Evolutionary conservation across 2,888 invertebrate species (phyloP).

Genomic region (Hirtodrosophila trivittata): DNA sequence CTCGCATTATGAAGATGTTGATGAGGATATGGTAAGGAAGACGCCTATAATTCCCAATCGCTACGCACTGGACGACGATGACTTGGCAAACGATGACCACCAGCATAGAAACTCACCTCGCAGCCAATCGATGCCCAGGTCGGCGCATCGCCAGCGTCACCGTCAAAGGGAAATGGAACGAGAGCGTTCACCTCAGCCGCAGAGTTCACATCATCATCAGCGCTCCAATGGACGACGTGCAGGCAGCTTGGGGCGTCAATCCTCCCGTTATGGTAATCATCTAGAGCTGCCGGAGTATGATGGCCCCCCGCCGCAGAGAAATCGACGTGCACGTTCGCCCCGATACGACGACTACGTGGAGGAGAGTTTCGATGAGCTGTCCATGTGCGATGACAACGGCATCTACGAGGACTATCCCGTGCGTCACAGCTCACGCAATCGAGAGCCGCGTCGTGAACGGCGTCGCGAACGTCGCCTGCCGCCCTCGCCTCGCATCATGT

Average conservation of each 20-base stretch:
- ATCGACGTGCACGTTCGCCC: slow-evolving; percentile 69
- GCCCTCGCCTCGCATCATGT: slow-evolving; percentile 87
- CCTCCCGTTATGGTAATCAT: slow-evolving; percentile 79
- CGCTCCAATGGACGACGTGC: slow-evolving; percentile 56
- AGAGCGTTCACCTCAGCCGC: slow-evolving; percentile 58
- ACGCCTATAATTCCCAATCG: slow-evolving; percentile 89
- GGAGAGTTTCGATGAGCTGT: slow-evolving; percentile 78
- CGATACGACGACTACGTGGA: slow-evolving; percentile 80
- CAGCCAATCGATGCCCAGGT: slow-evolving; percentile 82
- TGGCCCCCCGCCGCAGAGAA: slow-evolving; percentile 35
- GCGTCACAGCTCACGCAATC: slow-evolving; percentile 50
- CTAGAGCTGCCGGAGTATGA: slow-evolving; percentile 80
- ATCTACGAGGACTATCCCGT: slow-evolving; percentile 72
- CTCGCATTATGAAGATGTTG: slow-evolving; percentile 77
- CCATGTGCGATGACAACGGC: slow-evolving; percentile 55
- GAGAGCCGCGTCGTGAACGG: slow-evolving; percentile 57
- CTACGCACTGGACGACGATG: slow-evolving; percentile 86
- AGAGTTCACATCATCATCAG: slow-evolving; percentile 16
- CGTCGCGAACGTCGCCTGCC: slow-evolving; percentile 77
- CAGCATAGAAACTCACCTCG: slow-evolving; percentile 58
- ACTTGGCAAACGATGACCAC: slow-evolving; percentile 23
- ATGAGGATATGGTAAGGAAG: slow-evolving; percentile 84
- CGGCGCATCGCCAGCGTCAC: slow-evolving; percentile 70
- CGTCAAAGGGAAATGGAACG: slow-evolving; percentile 59
- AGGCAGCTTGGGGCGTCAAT: slow-evolving; percentile 66